These are phyloP conservation scores for Laticauda laticaudata DNA, from an alignment of 2,113 vertebrate species.

Conservation along the genomic window DNA sequence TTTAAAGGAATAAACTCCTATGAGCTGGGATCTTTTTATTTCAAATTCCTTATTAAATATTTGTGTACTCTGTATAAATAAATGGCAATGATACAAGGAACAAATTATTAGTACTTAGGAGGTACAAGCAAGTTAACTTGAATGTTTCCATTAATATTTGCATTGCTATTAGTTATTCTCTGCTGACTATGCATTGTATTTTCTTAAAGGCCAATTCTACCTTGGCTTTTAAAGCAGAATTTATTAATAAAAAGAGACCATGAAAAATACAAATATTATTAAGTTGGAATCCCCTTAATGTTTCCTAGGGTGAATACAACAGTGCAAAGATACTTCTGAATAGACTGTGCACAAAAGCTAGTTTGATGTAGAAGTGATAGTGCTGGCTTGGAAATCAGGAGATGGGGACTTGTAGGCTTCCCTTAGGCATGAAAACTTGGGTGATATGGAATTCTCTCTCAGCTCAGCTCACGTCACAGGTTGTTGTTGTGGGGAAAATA, in stretches of 20 bases:
- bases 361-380: neutral
- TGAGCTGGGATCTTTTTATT: neutral
- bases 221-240: neutral
- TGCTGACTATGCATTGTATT: neutral
- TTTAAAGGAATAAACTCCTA: neutral
- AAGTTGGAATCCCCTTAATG: neutral
- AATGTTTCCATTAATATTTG: neutral
- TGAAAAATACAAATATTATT: neutral
- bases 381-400: neutral
- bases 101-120: neutral
- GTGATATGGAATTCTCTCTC: neutral
- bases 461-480: neutral
- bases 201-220: neutral
- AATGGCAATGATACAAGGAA: neutral
- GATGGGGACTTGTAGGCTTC: neutral
- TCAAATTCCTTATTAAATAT: neutral
- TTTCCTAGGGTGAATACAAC: neutral
- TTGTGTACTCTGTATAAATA: neutral
- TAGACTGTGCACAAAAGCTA: neutral
- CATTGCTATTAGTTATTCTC: neutral
- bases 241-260: neutral
- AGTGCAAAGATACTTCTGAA: neutral
- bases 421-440: neutral
- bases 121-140: neutral
- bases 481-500: neutral